phyloP scores from a whole-genome alignment of 2,888 invertebrate genomes.

The Athalia cordata region DNA sequence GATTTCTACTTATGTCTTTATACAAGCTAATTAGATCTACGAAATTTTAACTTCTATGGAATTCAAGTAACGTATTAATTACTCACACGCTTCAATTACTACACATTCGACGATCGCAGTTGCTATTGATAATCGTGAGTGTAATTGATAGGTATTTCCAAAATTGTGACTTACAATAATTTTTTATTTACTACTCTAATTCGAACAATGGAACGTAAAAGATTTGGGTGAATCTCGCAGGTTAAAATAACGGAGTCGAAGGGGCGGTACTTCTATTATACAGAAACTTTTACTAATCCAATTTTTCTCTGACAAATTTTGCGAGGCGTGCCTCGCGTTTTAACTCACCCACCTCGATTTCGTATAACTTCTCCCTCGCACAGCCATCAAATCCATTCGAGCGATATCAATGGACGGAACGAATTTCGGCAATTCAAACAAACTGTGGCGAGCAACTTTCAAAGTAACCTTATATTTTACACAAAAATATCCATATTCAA shows the following conservation, averaged over 20 bases:
- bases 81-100: too few species aligned
- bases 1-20: too few species aligned
- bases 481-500: conserved; percentile 20
- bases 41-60: too few species aligned
- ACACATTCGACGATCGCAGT: too few species aligned
- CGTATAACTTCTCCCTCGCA: conserved; percentile 30
- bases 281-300: conserved; percentile 53
- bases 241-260: background rate
- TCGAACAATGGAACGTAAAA: conserved; percentile 11
- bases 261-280: conserved; percentile 1
- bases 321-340: conserved; percentile 50
- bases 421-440: conserved; percentile 41
- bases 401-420: conserved; percentile 38
- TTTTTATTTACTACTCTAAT: conserved; percentile 7
- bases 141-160: background rate
- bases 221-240: conserved; percentile 20
- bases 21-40: too few species aligned
- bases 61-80: too few species aligned
- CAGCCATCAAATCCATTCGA: conserved; percentile 36
- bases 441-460: conserved; percentile 32
- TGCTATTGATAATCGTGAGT: background rate
- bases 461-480: conserved; percentile 26
- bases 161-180: conserved; percentile 6
- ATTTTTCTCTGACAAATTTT: conserved; percentile 54
- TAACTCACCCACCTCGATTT: conserved; percentile 23